A percentile compares a stretch with the other conserved stretches of the same genome.
Evolutionary conservation across 1,140 invertebrate genomes (phyloP).

Genomic region (Drosophila bipectinata): DNA sequence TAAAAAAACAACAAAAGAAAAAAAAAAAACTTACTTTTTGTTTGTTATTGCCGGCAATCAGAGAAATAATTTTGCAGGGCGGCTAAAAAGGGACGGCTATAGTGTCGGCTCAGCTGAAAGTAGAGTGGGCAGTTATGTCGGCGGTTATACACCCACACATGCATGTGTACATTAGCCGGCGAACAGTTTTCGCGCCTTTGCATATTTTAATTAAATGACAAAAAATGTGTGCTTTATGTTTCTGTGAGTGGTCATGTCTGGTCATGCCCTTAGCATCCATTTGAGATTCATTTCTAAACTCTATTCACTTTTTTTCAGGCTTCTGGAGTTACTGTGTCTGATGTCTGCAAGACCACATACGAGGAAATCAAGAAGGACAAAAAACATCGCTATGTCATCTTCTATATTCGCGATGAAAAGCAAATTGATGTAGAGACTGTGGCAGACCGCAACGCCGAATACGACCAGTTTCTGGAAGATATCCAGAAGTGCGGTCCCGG

Average conservation of each 20-base stretch:
- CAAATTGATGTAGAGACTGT: conserved; percentile 96
- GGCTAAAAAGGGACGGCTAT: conserved; percentile 31
- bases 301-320: conserved; percentile 86
- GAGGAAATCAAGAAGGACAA: conserved; percentile 99
- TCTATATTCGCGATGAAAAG: conserved; percentile 97
- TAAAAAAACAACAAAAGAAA: conserved; percentile 5
- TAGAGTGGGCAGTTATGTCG: conserved; percentile 43
- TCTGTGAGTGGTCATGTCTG: no score
- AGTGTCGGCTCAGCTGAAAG: conserved; percentile 18
- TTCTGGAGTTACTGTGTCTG: conserved; percentile 97
- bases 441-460: conserved; percentile 93
- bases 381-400: conserved; percentile 98
- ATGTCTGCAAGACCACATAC: conserved; percentile 96
- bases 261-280: no score
- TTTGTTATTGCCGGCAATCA: conserved; percentile 50
- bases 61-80: conserved; percentile 27
- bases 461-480: conserved; percentile 95
- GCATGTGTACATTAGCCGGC: conserved; percentile 16
- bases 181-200: conserved; percentile 27
- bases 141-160: conserved; percentile 6
- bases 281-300: no score
- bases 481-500: conserved; percentile 94
- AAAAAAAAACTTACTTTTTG: conserved; percentile 26
- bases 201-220: conserved; percentile 16
- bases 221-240: background rate